Evolutionary conservation across 2,888 invertebrate species (phyloP), one percentile per base, ranked within the genome.

Genomic region (Onchidella celtica): DNA sequence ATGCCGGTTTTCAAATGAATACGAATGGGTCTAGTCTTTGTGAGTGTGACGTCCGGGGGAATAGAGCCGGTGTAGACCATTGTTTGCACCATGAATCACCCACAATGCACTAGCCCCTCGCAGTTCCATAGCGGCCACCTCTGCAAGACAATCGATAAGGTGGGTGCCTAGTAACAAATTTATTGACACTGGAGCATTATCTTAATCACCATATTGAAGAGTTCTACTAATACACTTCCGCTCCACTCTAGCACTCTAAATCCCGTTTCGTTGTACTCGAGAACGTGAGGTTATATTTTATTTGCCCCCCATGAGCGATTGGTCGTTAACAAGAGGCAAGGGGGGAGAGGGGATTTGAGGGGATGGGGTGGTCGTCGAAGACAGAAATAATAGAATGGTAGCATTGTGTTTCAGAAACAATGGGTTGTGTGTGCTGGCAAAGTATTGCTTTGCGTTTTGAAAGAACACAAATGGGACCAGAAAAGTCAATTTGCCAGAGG

Each of bases 161-260:
- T n/a, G n/a, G 14, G 29, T 55, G 34, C 72, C 57, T 72, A 57
- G 72, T 72, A 72, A 72, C 72, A 72, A 55, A 72, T 72, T 72
- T 72, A 72, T 72, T 72, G 72, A 72, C 72, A 72, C 72, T 32
- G 55, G 34, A 36, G 57, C 59, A 72, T 72, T 72, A 72, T 72
- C 72, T 72, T 72, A 72, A 72, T 72, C 72, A 72, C 72, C 72
- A n/a, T n/a, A 72, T 72, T 57, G 72, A 72, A 72, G 72, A 57
- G 72, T n/a, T 72, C 72, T 55, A 72, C 72, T 72, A 72, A 72
- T 72, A 72, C 72, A 72, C 72, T 29, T 72, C 72, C 72, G 72
- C 72, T 34, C 34, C 27, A 34, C 57, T 72, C 59, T 36, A 72
- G 70, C 32, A 21, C 34, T 72, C n/a, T 27, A 57, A 72, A 72